These are phyloP conservation scores for Sapayoa aenigma DNA, from an alignment of 2,113 vertebrate genomes.

Conservation along the genomic window DNA sequence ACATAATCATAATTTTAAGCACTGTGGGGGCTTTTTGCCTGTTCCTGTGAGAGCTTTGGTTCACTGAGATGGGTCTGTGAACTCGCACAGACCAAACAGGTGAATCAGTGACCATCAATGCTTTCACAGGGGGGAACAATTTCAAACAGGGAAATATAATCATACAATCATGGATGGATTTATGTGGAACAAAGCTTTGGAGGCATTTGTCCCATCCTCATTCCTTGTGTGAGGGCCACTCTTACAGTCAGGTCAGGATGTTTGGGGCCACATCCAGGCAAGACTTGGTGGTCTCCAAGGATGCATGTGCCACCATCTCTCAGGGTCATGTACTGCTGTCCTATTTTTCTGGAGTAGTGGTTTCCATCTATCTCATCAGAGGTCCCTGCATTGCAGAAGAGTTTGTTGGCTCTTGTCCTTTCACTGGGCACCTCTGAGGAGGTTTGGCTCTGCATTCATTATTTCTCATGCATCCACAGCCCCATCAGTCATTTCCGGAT, in stretches of 20 bases:
- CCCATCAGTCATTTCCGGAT: background rate
- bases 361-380: background rate
- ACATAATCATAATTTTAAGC: background rate
- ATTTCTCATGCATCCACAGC: background rate
- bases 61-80: background rate
- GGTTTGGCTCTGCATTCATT: background rate
- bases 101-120: background rate
- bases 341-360: background rate
- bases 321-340: background rate
- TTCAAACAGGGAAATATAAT: background rate
- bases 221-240: background rate
- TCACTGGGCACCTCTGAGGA: background rate
- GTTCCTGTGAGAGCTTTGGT: background rate
- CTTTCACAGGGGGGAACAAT: background rate
- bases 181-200: background rate
- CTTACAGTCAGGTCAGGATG: background rate
- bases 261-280: background rate
- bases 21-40: background rate
- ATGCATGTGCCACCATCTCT: background rate
- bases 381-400: background rate
- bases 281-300: background rate
- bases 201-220: background rate
- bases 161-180: background rate
- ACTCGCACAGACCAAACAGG: fast-evolving
- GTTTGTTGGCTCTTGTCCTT: background rate